Conservation (phyloP, 2,888 invertebrate species). For the Spisula subtruncata region DNA sequence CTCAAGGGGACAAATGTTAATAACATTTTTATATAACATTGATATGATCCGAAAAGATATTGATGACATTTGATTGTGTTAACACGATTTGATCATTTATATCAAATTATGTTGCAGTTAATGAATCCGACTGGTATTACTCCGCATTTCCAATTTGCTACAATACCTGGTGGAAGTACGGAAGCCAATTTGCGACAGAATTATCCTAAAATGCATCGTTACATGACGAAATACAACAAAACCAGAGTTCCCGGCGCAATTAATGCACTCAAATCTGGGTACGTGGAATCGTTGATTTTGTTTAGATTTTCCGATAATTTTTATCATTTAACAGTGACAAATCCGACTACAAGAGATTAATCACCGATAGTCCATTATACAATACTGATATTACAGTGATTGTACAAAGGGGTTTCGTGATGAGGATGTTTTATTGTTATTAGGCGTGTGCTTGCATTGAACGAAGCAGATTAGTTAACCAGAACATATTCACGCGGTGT, state of each 20-base stretch:
- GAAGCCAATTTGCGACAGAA: slow-evolving; percentile 94
- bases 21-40: neutral
- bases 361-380: neutral
- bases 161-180: slow-evolving; percentile 98
- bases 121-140: slow-evolving; percentile 96
- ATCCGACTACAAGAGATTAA: neutral
- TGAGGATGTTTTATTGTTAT: slow-evolving; percentile 19
- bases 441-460: neutral
- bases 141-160: slow-evolving; percentile 97
- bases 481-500: neutral
- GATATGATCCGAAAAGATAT: neutral
- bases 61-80: slow-evolving; percentile 1
- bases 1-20: neutral
- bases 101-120: slow-evolving; percentile 90
- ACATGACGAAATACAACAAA: slow-evolving; percentile 95
- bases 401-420: neutral
- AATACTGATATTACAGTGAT: neutral
- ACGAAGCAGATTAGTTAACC: neutral
- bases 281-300: slow-evolving; percentile 80
- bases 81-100: neutral
- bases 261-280: slow-evolving; percentile 94
- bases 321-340: neutral
- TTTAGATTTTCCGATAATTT: neutral
- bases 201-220: slow-evolving; percentile 94
- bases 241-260: slow-evolving; percentile 95